phyloP scores from a whole-genome alignment of 92 coral and sea anemone species.

The Hydrozoanthus gracilis region DNA sequence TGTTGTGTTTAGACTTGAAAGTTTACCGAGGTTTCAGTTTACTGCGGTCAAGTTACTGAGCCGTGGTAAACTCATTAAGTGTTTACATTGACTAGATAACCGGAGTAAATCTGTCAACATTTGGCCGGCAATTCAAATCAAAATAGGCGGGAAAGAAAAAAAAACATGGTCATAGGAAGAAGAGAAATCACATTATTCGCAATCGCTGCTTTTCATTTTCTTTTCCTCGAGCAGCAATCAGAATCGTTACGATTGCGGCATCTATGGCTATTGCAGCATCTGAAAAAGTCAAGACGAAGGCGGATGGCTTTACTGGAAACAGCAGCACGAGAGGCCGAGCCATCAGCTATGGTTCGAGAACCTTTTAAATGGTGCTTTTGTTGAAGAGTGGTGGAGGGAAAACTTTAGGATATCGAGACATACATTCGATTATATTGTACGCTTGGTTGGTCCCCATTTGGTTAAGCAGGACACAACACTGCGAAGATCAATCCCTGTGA shows the following conservation, averaged over 20 bases:
- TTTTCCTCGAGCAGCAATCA: not conserved
- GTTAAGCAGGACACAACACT: slow-evolving; percentile 53
- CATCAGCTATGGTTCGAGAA: slow-evolving; percentile 58
- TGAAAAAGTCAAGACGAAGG: slow-evolving; percentile 46
- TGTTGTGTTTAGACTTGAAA: too few species aligned
- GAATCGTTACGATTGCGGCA: too few species aligned
- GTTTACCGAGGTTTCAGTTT: too few species aligned
- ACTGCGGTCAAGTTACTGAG: too few species aligned
- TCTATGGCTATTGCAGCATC: slow-evolving; percentile 39
- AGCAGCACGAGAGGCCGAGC: slow-evolving; percentile 44
- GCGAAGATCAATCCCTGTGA: slow-evolving; percentile 35
- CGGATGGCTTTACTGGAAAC: slow-evolving; percentile 49
- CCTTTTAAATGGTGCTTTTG: slow-evolving; percentile 37
- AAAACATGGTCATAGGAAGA: not conserved
- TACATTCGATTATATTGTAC: slow-evolving; percentile 47
- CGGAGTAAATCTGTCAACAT: not conserved
- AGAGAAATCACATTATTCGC: not conserved
- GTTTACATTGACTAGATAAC: not conserved
- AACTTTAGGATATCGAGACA: slow-evolving; percentile 46
- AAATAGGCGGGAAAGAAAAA: not conserved
- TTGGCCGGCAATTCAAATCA: too few species aligned
- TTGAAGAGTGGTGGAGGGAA: slow-evolving; percentile 55
- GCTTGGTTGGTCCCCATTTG: slow-evolving; percentile 41
- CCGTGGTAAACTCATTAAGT: not conserved
- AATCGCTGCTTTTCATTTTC: not conserved